phyloP scores from a whole-genome alignment of 2,797 vertebrate genomes.

The Chelon labrosus region DNA sequence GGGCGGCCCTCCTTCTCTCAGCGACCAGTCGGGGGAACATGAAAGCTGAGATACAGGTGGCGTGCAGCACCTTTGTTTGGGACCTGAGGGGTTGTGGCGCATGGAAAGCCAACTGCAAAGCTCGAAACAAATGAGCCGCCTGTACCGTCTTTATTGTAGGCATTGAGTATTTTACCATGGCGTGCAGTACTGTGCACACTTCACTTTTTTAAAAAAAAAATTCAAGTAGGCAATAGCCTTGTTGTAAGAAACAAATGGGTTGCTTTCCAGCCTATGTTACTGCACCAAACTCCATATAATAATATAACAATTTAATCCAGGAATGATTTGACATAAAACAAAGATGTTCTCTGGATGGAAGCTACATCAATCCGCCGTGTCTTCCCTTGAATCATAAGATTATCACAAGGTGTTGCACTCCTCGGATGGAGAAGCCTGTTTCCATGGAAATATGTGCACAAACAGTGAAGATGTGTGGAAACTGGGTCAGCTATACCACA shows the following conservation, averaged over 20 bases:
- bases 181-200: not conserved
- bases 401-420: slow-evolving; percentile 15
- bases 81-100: slow-evolving; percentile 54
- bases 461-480: slow-evolving; percentile 9
- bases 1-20: slow-evolving; percentile 64
- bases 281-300: not conserved
- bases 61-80: slow-evolving; percentile 72
- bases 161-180: slow-evolving; percentile 24
- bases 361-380: not conserved
- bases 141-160: slow-evolving; percentile 48
- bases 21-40: slow-evolving; percentile 70
- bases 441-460: not conserved
- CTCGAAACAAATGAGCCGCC: slow-evolving; percentile 65
- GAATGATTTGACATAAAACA: not conserved
- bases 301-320: slow-evolving; percentile 9
- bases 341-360: no score
- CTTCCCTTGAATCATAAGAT: slow-evolving; percentile 1
- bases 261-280: not conserved
- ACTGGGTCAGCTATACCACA: slow-evolving; percentile 26
- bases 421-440: slow-evolving; percentile 7
- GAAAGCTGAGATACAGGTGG: slow-evolving; percentile 75
- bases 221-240: no score
- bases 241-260: not conserved
- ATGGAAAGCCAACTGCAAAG: slow-evolving; percentile 67
- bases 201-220: no score